Base-by-base conservation (phyloP, 2,797 vertebrate species). In the Petrocephalus schoutedeni region DNA sequence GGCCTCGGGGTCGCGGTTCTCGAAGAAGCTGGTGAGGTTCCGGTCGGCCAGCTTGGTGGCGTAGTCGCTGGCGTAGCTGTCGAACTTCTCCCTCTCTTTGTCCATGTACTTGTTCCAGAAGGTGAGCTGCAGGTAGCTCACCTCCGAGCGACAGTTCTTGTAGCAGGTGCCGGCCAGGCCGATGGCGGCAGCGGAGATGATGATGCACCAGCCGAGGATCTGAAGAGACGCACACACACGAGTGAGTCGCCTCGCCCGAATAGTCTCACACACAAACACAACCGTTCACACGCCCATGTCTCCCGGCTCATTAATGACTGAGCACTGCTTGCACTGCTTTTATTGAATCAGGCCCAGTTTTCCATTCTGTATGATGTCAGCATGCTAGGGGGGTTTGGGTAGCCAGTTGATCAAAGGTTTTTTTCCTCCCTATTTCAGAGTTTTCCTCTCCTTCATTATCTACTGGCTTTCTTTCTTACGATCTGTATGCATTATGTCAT, bases 1-100 rank as follows among this genome's bases (percentile, higher is more conserved):
- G 0, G 0, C 87, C 10, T 93, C 95, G 0, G 97, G 96, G 16
- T 92, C 91, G 89, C 94, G 96, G 93, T 97, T 97, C 92, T 98
- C 97, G 90, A 98, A 98, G 94, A 98, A 98, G 90, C 97, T 97
- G 87, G 95, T 93, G 87, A 99, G 92, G 89, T 99, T 99, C 88
- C 97, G 92, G 9, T 97, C 96, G 0, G 97, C 98, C 92, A 99
- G 94, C 88, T 96, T 97, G 88, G 90, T 95, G 89, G 97, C 97
- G 0, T 97, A 97, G 0, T 97, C 93, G 36, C 94, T 36, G 12
- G 96, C 94, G 0, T 92, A 95, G 41, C 91, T 53, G 14, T 98
- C 97, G 80, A 99, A 95, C 77, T 95, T 93, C 86, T 97, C 96
- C 83, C 94, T 97, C 93, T 99, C 98, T 4, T 96, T 97, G 85